phyloP scores from a whole-genome alignment of 2,113 vertebrate species.

The Hemichromis elongatus region DNA sequence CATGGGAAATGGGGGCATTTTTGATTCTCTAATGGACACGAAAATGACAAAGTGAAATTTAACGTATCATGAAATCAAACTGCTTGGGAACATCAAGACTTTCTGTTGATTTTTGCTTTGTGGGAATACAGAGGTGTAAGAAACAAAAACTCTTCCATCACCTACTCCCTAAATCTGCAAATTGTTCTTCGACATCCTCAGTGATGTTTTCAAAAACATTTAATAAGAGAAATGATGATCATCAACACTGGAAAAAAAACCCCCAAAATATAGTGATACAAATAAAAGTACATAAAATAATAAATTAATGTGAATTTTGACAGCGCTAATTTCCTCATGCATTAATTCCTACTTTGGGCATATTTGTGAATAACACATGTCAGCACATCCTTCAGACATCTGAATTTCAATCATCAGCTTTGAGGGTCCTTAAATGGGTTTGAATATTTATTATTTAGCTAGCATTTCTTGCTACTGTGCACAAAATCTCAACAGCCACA shows the following conservation, averaged over 20 bases:
- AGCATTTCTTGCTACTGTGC: neutral
- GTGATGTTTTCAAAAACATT: neutral
- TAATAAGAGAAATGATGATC: neutral
- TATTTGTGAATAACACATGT: neutral
- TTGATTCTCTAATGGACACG: neutral
- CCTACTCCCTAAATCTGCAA: neutral
- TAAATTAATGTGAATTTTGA: neutral
- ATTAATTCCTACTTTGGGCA: neutral
- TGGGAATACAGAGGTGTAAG: neutral
- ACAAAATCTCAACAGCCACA: neutral
- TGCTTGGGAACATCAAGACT: neutral
- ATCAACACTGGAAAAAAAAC: neutral
- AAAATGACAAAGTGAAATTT: neutral
- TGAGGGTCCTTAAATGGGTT: neutral
- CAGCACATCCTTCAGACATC: neutral
- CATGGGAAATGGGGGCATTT: neutral
- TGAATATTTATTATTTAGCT: neutral
- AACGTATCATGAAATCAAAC: constrained; percentile 3
- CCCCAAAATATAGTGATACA: neutral
- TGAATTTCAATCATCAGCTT: neutral
- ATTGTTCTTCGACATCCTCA: neutral
- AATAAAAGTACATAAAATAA: neutral
- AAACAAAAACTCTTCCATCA: neutral
- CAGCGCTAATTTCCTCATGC: neutral
- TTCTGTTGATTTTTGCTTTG: constrained; percentile 6